Percentiles rank a stretch among this genome's conserved stretches.
Evolutionary conservation across 2,113 vertebrate species (phyloP).

Genomic region (Pimephales promelas): DNA sequence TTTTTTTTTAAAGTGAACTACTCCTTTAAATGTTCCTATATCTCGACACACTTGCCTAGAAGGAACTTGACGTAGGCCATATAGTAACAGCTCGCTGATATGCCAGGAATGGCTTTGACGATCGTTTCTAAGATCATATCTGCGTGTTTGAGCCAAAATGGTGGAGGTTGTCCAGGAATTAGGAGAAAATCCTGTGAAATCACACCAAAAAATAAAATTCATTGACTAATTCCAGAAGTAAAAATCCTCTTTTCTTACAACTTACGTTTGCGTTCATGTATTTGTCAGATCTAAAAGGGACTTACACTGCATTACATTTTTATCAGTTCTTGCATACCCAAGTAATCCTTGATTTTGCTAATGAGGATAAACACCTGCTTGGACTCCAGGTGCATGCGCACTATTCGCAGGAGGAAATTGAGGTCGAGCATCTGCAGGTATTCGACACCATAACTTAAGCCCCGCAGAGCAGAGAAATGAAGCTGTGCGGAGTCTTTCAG

Average conservation of each 20-base stretch:
- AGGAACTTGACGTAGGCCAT: slow-evolving; percentile 76
- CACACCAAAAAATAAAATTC: not conserved
- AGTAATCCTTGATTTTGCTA: no score
- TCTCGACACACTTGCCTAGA: slow-evolving; percentile 66
- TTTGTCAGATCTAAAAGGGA: no score
- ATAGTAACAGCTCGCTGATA: slow-evolving; percentile 68
- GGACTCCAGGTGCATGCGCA: slow-evolving; percentile 69
- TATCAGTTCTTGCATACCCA: no score
- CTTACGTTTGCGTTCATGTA: no score
- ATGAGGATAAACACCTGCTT: slow-evolving; percentile 55
- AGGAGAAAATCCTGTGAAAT: slow-evolving; percentile 54
- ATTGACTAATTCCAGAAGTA: no score
- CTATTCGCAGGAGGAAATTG: slow-evolving; percentile 73
- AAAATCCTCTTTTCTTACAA: no score
- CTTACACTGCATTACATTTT: no score
- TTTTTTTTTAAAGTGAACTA: no score
- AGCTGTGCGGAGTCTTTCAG: slow-evolving; percentile 71
- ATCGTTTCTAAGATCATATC: slow-evolving; percentile 70
- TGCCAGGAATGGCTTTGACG: slow-evolving; percentile 69
- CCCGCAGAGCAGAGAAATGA: slow-evolving; percentile 69
- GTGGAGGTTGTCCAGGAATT: slow-evolving; percentile 67
- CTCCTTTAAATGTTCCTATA: not conserved
- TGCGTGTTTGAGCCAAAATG: slow-evolving; percentile 74
- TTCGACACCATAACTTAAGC: slow-evolving; percentile 70
- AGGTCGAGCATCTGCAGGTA: slow-evolving; percentile 76